A percentile compares a stretch with the other conserved stretches of the same genome.
Evolutionary conservation across 2,888 invertebrate genomes (phyloP).

Genomic region (Hirtodrosophila confusa): DNA sequence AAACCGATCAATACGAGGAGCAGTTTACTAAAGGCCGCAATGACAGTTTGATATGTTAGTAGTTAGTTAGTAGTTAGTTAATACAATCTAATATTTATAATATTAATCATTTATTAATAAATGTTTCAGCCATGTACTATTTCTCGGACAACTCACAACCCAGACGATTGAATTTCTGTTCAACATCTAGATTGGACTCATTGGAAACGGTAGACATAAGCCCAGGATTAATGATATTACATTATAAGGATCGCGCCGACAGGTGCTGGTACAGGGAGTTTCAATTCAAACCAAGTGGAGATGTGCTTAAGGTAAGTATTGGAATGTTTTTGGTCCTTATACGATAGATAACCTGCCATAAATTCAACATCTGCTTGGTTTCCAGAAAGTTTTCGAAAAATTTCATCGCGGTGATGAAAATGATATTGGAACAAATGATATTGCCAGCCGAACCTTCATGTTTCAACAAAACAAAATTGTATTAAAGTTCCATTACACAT

Average conservation of each 20-base stretch:
- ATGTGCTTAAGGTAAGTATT: slow-evolving; percentile 59
- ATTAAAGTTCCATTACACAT: slow-evolving; percentile 82
- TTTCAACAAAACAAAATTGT: slow-evolving; percentile 85
- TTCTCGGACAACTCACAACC: slow-evolving; percentile 56
- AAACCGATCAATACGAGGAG: slow-evolving; percentile 86
- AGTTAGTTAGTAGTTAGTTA: too few species aligned
- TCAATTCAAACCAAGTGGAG: slow-evolving; percentile 55
- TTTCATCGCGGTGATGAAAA: slow-evolving; percentile 86
- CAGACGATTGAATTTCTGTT: slow-evolving; percentile 82
- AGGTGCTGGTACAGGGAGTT: slow-evolving; percentile 74
- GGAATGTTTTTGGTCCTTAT: not conserved
- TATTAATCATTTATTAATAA: not conserved
- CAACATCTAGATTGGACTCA: slow-evolving; percentile 88
- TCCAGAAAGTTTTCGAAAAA: slow-evolving; percentile 87
- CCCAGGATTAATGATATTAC: slow-evolving; percentile 85
- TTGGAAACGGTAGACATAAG: slow-evolving; percentile 86
- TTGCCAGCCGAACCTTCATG: slow-evolving; percentile 88
- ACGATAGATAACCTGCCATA: too few species aligned
- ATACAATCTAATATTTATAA: not conserved
- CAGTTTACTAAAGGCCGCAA: slow-evolving; percentile 88
- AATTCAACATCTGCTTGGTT: not conserved
- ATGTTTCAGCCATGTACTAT: slow-evolving; percentile 70
- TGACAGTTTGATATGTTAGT: slow-evolving; percentile 89
- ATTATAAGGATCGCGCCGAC: slow-evolving; percentile 87
- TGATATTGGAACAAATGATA: slow-evolving; percentile 85